Percentiles rank a stretch among this genome's conserved stretches.
These are phyloP conservation scores for Entomobrya multifasciata DNA, from an alignment of 2,888 invertebrate species.

Conservation along the genomic window DNA sequence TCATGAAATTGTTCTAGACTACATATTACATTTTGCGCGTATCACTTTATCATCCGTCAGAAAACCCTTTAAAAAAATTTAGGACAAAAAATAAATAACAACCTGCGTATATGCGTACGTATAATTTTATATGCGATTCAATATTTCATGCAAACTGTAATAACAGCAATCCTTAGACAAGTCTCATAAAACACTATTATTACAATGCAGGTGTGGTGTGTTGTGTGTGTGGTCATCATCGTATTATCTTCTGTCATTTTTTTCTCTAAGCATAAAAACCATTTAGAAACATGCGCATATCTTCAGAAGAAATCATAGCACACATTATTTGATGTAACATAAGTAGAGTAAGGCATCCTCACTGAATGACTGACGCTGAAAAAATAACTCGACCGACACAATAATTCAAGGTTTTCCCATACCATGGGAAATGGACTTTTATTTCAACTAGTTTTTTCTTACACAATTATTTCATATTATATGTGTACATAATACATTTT, in stretches of 20 bases:
- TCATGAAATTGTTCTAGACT: slow-evolving; percentile 5
- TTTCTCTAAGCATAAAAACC: neutral
- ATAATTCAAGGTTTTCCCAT: slow-evolving; percentile 43
- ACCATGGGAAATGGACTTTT: slow-evolving; percentile 27
- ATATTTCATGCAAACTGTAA: neutral
- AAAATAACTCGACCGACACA: slow-evolving; percentile 3
- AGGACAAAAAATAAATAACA: neutral
- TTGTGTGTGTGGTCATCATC: slow-evolving; percentile 1
- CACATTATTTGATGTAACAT: too few species aligned
- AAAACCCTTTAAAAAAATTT: neutral
- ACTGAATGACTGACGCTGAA: neutral
- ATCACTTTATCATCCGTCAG: too few species aligned
- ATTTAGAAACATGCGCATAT: neutral
- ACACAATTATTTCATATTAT: neutral
- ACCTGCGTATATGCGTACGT: neutral
- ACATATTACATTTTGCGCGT: neutral
- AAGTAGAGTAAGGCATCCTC: slow-evolving; percentile 6
- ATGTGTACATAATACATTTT: neutral
- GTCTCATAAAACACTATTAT: neutral
- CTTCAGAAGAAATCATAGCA: too few species aligned
- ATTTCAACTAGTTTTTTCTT: neutral
- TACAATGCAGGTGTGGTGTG: slow-evolving; percentile 14
- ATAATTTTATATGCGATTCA: neutral
- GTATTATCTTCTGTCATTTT: neutral
- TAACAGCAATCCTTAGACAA: too few species aligned